Conservation (phyloP, 1,140 invertebrate species). For the Berghia stephanieae region DNA sequence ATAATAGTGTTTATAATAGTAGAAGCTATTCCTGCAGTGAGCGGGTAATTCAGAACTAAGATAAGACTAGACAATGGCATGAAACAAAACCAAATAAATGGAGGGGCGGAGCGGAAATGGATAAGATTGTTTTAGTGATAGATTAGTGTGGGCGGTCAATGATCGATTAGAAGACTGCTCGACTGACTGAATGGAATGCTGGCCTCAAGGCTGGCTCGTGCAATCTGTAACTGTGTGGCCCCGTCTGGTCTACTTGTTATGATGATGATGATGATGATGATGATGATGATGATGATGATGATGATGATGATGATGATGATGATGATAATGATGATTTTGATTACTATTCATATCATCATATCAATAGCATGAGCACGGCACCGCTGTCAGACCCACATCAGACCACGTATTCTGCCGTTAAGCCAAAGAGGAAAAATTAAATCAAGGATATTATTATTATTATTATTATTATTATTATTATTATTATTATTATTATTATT, state of each 20-base stretch:
- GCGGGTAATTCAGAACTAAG: too few relatives aligned
- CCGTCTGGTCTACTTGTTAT: too few relatives aligned
- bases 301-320: constrained; percentile 16
- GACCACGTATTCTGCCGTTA: not conserved
- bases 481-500: too few relatives aligned
- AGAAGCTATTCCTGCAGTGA: too few relatives aligned
- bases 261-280: constrained; percentile 12
- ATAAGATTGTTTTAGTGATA: not conserved
- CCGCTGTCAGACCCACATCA: not conserved
- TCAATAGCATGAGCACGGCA: not conserved
- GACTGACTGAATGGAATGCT: not conserved
- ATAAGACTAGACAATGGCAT: too few relatives aligned
- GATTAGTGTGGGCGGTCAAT: not conserved
- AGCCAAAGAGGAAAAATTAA: too few relatives aligned
- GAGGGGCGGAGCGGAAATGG: not conserved
- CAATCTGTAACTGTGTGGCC: too few relatives aligned
- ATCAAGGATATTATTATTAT: too few relatives aligned
- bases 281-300: constrained; percentile 21
- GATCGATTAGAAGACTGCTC: not conserved
- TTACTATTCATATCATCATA: not conserved
- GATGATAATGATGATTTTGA: not conserved
- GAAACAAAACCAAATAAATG: not conserved
- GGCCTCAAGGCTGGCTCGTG: not conserved
- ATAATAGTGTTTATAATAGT: too few relatives aligned
- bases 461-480: too few relatives aligned